Percentiles rank a stretch among this genome's conserved stretches.
Conservation (phyloP, 30 jellyfish, hydroid and myxozoan genomes). For the Rhopilema esculentum region DNA sequence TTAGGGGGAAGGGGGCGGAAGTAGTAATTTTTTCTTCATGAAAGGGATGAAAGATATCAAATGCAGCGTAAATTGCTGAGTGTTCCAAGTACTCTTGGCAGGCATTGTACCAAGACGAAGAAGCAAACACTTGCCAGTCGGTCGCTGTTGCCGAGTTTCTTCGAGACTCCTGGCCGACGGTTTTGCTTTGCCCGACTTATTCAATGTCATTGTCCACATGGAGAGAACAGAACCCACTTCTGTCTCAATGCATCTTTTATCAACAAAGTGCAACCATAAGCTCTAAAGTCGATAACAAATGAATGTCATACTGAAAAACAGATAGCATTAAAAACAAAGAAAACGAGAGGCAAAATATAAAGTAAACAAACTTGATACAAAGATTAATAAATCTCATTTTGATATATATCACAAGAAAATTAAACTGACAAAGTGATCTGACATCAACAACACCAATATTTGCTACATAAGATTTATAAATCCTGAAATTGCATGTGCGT, state of each 20-base stretch:
- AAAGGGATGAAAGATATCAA: too few species aligned
- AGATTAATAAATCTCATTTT: too few species aligned
- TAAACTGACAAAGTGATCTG: too few species aligned
- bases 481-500: too few species aligned
- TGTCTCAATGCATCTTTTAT: conserved; percentile 41
- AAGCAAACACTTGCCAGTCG: conserved; percentile 19
- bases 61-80: background rate
- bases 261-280: conserved; percentile 76
- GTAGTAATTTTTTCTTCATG: too few species aligned
- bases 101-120: background rate
- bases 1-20: too few species aligned
- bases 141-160: conserved; percentile 33
- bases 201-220: conserved; percentile 50
- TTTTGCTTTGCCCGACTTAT: conserved; percentile 19
- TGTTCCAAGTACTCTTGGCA: too few species aligned
- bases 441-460: too few species aligned
- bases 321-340: background rate
- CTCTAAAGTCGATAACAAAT: conserved; percentile 17
- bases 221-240: conserved; percentile 54
- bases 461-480: too few species aligned
- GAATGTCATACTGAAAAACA: background rate
- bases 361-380: background rate
- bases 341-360: too few species aligned
- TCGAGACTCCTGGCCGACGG: background rate
- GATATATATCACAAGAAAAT: too few species aligned